Evolutionary conservation across 2,113 vertebrate species (phyloP).

Genomic region (Halcyon senegalensis): DNA sequence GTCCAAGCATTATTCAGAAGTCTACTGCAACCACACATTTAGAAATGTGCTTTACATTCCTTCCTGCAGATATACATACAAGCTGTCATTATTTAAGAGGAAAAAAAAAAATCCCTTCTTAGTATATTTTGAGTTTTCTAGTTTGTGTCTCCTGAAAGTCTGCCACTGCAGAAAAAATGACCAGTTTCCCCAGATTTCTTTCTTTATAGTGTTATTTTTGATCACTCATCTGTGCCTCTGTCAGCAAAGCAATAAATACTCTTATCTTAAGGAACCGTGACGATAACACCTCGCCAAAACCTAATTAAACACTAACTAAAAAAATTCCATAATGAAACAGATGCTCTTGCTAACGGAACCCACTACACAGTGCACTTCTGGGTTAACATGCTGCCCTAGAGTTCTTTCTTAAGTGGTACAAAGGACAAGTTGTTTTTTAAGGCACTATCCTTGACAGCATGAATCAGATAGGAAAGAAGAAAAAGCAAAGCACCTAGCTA

Average conservation of each 20-base stretch:
- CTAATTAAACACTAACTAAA: not conserved
- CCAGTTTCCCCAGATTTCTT: not conserved
- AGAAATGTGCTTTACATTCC: not conserved
- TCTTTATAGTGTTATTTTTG: not conserved
- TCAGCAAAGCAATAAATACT: not conserved
- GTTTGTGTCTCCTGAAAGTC: not conserved
- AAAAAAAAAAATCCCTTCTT: not conserved
- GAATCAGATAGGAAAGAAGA: not conserved
- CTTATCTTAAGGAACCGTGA: not conserved
- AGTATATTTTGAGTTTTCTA: not conserved
- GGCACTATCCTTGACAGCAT: not conserved
- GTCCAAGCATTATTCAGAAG: not conserved
- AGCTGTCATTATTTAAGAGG: not conserved
- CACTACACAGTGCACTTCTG: not conserved
- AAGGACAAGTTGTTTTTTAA: not conserved
- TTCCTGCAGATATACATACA: not conserved
- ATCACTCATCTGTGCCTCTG: not conserved
- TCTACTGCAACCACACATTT: not conserved
- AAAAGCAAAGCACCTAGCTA: conserved; percentile 10
- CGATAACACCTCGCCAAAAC: not conserved
- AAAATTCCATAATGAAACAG: not conserved
- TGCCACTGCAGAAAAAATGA: not conserved
- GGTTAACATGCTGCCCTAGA: not conserved
- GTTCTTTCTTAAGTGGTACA: not conserved
- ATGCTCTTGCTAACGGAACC: not conserved